Evolutionary conservation across 1,140 invertebrate species (phyloP).

Genomic region (Meloidogyne exigua): DNA sequence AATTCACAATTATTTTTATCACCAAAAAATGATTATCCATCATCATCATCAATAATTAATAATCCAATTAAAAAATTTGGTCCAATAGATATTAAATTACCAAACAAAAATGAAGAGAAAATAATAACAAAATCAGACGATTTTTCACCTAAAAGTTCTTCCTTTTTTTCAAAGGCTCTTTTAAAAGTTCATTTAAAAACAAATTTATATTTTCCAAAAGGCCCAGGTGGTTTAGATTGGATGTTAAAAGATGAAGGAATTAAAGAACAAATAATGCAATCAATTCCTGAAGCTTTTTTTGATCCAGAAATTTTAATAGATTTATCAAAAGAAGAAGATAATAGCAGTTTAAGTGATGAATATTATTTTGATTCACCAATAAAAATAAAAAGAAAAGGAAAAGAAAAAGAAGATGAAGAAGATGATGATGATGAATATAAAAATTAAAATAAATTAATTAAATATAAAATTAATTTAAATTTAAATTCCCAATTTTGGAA

Average conservation of each 20-base stretch:
- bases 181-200: not conserved
- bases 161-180: not conserved
- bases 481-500: not conserved
- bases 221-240: not conserved
- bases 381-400: not conserved
- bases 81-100: not conserved
- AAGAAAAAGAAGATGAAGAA: not conserved
- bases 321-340: not conserved
- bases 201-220: not conserved
- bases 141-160: not conserved
- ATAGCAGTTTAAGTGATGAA: not conserved
- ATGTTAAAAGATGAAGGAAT: constrained; percentile 4
- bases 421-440: not conserved
- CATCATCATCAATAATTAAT: not conserved
- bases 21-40: not conserved
- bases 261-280: not conserved
- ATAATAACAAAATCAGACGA: not conserved
- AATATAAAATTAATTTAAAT: not conserved
- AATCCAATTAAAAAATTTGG: not conserved
- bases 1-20: not conserved
- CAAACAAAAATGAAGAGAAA: not conserved
- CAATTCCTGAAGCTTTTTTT: not conserved
- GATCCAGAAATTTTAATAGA: constrained; percentile 1
- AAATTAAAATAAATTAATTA: not conserved
- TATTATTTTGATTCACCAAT: not conserved